Evolutionary conservation across 1,140 invertebrate genomes (phyloP).

Genomic region (Anoplolepis gracilipes): DNA sequence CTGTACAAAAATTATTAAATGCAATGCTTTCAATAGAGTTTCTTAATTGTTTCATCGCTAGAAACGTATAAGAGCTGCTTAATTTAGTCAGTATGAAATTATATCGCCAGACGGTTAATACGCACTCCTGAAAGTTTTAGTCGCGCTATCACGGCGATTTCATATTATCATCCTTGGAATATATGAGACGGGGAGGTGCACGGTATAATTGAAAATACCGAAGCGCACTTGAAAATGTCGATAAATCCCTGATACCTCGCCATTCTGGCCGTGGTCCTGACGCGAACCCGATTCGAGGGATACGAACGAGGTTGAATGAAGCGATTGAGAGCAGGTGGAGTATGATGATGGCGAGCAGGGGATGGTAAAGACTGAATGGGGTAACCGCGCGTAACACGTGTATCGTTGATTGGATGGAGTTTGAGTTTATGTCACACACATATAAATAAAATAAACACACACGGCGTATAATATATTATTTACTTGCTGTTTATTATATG

Average conservation of each 20-base stretch:
- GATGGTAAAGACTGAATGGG: conserved; percentile 55
- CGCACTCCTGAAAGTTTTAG: conserved; percentile 1
- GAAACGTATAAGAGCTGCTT: neutral
- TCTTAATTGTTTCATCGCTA: neutral
- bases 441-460: conserved; percentile 30
- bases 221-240: conserved; percentile 69
- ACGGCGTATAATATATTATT: neutral
- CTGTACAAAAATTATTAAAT: neutral
- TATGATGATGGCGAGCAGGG: conserved; percentile 11
- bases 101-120: neutral
- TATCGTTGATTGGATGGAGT: conserved; percentile 71
- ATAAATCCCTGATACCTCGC: conserved; percentile 63
- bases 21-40: neutral
- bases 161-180: conserved; percentile 50
- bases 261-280: conserved; percentile 22
- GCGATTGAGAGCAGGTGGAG: conserved; percentile 7
- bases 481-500: neutral
- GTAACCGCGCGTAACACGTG: conserved; percentile 67
- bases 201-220: conserved; percentile 69
- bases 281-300: conserved; percentile 34
- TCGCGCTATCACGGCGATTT: neutral
- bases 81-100: neutral
- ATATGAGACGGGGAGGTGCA: neutral
- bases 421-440: neutral
- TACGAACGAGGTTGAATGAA: conserved; percentile 44